Percentiles rank a stretch among this genome's conserved stretches.
These are phyloP conservation scores for Oreotragus oreotragus DNA, from an alignment of 2,113 vertebrate genomes.

Conservation along the genomic window DNA sequence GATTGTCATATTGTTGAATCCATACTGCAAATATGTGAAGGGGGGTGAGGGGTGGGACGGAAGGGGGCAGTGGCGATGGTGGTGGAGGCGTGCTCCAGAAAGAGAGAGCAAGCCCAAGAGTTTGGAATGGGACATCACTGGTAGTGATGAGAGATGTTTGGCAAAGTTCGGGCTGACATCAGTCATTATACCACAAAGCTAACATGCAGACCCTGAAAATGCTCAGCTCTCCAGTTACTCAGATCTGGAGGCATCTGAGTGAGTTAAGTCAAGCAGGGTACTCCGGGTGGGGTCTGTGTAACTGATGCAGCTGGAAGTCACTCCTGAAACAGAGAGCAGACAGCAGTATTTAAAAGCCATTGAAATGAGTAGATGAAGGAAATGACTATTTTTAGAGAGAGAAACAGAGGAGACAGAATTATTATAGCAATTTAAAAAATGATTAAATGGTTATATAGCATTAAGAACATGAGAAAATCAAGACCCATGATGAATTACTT, in stretches of 20 bases:
- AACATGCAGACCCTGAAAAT: slow-evolving; percentile 53
- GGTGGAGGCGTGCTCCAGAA: slow-evolving; percentile 63
- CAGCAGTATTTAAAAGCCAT: not conserved
- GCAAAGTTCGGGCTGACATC: slow-evolving; percentile 78
- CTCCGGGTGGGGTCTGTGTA: not conserved
- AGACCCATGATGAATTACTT: slow-evolving; percentile 16
- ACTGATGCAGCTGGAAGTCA: slow-evolving; percentile 26
- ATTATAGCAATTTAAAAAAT: slow-evolving; percentile 13
- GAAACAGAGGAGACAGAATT: not conserved
- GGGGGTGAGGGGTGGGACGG: too few relatives aligned
- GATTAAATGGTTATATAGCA: not conserved
- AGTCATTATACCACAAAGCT: slow-evolving; percentile 74
- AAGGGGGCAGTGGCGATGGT: not conserved
- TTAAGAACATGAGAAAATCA: slow-evolving; percentile 37
- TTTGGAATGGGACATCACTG: slow-evolving; percentile 67
- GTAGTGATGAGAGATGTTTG: slow-evolving; percentile 75
- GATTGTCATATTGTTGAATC: slow-evolving; percentile 70
- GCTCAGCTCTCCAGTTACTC: not conserved
- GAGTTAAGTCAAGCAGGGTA: not conserved
- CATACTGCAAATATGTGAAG: slow-evolving; percentile 72
- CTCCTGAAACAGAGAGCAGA: slow-evolving; percentile 7
- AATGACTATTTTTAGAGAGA: not conserved
- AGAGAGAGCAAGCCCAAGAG: slow-evolving; percentile 40
- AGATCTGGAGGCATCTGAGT: not conserved
- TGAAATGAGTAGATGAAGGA: not conserved